Percentiles rank a stretch among this genome's conserved stretches.
These are phyloP conservation scores for Drosophila sp. DNA, from an alignment of 1,140 invertebrate species.

Conservation along the genomic window DNA sequence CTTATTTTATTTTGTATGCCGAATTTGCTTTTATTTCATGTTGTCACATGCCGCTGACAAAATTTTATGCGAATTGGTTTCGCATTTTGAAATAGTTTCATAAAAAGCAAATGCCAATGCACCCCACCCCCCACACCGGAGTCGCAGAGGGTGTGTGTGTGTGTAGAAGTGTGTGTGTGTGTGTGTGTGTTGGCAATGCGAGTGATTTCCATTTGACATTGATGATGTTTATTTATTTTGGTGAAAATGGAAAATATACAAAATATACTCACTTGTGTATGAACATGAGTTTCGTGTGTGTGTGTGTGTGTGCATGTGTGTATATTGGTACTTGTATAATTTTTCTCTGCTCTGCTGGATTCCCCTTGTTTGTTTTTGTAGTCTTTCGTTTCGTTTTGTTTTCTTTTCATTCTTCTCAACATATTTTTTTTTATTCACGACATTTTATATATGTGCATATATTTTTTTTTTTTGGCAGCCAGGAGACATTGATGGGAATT, in stretches of 20 bases:
- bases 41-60: conserved; percentile 73
- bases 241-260: conserved; percentile 81
- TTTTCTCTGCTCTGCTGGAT: conserved; percentile 40
- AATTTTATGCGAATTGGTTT: conserved; percentile 82
- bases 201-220: conserved; percentile 82
- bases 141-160: neutral
- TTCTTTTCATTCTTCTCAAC: conserved; percentile 27
- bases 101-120: conserved; percentile 74
- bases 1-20: conserved; percentile 57
- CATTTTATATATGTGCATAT: too few species aligned
- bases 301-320: conserved; percentile 19
- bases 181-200: conserved; percentile 55
- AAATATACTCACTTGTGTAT: conserved; percentile 34
- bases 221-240: conserved; percentile 83
- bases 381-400: conserved; percentile 30
- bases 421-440: conserved; percentile 26
- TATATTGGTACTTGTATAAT: conserved; percentile 54
- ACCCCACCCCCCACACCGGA: neutral
- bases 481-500: conserved; percentile 57
- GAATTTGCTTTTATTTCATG: conserved; percentile 66
- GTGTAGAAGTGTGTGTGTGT: neutral
- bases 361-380: conserved; percentile 37
- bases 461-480: conserved; percentile 47
- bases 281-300: conserved; percentile 21
- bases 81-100: conserved; percentile 82